Evolutionary conservation across 2,888 invertebrate species (phyloP), one percentile per base, ranked within the genome.

Genomic region (Pseudoips prasinana): DNA sequence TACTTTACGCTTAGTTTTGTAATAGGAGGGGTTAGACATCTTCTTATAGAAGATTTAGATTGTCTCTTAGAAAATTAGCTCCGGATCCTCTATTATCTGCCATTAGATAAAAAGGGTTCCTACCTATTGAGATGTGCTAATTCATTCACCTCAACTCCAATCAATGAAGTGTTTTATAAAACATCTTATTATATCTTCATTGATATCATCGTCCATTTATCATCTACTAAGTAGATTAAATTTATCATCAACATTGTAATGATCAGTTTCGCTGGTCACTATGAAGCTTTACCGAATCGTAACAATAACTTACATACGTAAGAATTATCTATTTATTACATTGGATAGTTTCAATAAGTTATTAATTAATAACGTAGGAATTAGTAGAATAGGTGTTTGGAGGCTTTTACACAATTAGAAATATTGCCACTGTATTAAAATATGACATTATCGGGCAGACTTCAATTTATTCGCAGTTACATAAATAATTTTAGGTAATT

Each of bases 361-460:
- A 58, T 56, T 47, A 61, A 52, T 46, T 61, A 66, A 61, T 63
- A 51, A 59, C 46, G 64, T 80, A 83, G 73, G 64, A 35, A 63
- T 67, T 61, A 36, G 78, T 85, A 79, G 78, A 59, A 66, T 86
- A 86, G 86, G 78, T 73, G 86, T 87, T 87, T 87, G 76, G 87
- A 87, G 61, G 87, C 87, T 87, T 87, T 87, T 87, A 87, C 87
- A 87, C 84, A 52, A 74, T 65, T 82, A 80, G 70, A 61, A 62
- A 67, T 73, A 75, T 72, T 69, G 64, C 65, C 79, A 81, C 74
- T 79, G 81, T 85, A 80, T 69, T 63, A 8, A 17, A 79, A 62
- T 72, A 72, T 69, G 71, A 64, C 68, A 70, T 56, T 69, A 71
- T 62, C 61, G 59, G 65, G 63, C 68, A 73, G 70, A 64, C 63